These are phyloP conservation scores for Cepaea hortensis DNA, from an alignment of 2,888 invertebrate species.

Conservation along the genomic window DNA sequence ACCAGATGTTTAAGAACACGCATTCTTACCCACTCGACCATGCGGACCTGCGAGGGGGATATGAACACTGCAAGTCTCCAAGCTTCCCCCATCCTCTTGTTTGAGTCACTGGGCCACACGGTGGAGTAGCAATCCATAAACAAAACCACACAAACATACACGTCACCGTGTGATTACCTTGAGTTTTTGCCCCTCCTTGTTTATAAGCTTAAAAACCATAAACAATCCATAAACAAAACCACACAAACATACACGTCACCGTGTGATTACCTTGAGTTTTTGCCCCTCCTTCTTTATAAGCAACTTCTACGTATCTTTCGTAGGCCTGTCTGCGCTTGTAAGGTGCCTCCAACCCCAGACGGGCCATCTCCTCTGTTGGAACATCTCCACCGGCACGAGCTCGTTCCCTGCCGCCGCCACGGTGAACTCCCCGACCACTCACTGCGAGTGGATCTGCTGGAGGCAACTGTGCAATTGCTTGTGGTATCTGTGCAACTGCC, in stretches of 20 bases:
- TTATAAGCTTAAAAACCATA: not conserved
- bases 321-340: constrained; percentile 2
- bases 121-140: no score
- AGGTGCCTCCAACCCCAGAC: not conserved
- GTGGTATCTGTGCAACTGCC: not conserved
- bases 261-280: not conserved
- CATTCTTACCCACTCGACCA: no score
- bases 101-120: no score
- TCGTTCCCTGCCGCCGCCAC: constrained; percentile 43
- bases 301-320: constrained; percentile 30
- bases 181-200: not conserved
- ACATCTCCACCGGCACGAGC: constrained; percentile 23
- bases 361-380: constrained; percentile 35
- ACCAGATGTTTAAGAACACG: no score
- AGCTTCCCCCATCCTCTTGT: no score
- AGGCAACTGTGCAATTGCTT: no score
- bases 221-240: not conserved
- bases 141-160: not conserved
- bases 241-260: not conserved
- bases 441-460: constrained; percentile 5
- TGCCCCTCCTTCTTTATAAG: not conserved
- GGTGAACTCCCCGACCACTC: constrained; percentile 41
- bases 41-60: no score
- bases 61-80: no score
- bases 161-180: not conserved